Percentiles rank a stretch among this genome's conserved stretches.
Evolutionary conservation across 2,797 vertebrate species (phyloP).

Genomic region (Avahi laniger): DNA sequence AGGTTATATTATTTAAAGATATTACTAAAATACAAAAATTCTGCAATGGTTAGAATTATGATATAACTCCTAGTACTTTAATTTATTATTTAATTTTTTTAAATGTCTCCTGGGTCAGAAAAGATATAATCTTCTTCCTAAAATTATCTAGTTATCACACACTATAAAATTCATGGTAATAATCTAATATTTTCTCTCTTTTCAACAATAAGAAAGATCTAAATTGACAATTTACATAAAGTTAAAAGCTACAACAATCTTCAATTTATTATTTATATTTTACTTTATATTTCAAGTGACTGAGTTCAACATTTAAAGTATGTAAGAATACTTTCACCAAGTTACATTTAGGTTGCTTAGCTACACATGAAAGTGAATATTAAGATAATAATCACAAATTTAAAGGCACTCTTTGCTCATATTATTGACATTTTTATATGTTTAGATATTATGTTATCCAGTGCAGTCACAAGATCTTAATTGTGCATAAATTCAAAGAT

Average conservation of each 20-base stretch:
- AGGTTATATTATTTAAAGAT: neutral
- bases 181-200: neutral
- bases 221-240: neutral
- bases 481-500: neutral
- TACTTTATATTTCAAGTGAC: neutral
- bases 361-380: neutral
- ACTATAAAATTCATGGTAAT: neutral
- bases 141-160: neutral
- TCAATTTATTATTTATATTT: neutral
- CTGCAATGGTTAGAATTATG: neutral
- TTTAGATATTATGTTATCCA: neutral
- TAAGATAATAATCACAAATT: neutral
- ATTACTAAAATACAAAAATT: neutral
- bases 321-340: neutral
- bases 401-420: neutral
- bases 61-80: neutral
- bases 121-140: neutral
- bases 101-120: neutral
- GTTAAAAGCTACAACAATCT: neutral
- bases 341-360: neutral
- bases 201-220: neutral
- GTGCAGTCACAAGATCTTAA: neutral
- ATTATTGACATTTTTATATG: neutral
- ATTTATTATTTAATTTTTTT: neutral
- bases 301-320: neutral